Evolutionary conservation across 2,797 vertebrate species (phyloP).

Genomic region (Phoeniculus purpureus): DNA sequence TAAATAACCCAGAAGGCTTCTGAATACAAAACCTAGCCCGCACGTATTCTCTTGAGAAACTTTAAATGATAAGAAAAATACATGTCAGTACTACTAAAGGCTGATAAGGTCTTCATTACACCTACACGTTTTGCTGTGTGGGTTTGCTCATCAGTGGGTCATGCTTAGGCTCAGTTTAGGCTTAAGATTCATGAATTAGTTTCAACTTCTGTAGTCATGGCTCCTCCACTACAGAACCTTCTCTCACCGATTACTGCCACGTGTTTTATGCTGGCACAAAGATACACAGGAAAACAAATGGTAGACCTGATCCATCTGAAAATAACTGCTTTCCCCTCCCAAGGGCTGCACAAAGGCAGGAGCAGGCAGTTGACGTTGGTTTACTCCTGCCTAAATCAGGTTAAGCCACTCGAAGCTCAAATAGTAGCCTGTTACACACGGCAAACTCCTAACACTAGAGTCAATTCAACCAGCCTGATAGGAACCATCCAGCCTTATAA

Average conservation of each 20-base stretch:
- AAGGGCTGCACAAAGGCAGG: background rate
- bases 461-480: rapidly evolving
- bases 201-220: rapidly evolving
- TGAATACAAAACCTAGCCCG: background rate
- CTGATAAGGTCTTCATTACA: background rate
- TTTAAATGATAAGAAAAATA: background rate
- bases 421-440: background rate
- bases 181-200: background rate
- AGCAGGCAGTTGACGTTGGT: background rate
- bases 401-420: background rate
- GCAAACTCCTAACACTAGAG: rapidly evolving
- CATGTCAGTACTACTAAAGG: background rate
- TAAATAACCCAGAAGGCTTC: background rate
- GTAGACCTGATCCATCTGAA: background rate
- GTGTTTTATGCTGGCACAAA: background rate
- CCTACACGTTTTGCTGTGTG: background rate
- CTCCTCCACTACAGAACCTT: background rate
- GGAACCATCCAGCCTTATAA: background rate
- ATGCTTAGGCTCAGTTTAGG: background rate
- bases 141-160: background rate
- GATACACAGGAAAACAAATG: background rate
- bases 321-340: background rate
- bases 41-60: background rate
- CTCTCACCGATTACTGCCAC: background rate
- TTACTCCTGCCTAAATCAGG: background rate